Base-by-base conservation (phyloP, 2,113 vertebrate species). In the Bombycilla garrulus region DNA sequence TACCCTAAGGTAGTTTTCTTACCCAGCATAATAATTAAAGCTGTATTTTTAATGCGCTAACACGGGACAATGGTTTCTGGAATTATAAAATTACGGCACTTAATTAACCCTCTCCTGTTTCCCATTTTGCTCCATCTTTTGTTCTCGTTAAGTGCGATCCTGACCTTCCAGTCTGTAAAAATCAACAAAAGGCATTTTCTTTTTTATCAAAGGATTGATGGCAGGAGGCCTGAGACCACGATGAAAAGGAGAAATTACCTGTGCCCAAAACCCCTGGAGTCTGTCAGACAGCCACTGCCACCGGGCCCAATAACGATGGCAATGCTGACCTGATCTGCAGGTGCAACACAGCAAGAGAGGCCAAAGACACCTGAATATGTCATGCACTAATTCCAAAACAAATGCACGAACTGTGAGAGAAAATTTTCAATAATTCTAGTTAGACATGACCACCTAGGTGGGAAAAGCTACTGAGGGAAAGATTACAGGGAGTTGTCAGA, bases 121-220 rank as follows among this genome's bases (percentile, higher is more conserved):
- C 72, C 66, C 65, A 40, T 73, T 94, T 91, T 88, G 48, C 65
- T 95, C 61, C 48, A 23, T 38, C 74, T 79, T 93, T 85, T 93
- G 45, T n/a, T 85, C 66, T 96, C 73, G 86, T 89, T 96, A 95
- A 89, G 67, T 94, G 62, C 81, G 93, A 35, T 90, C 77, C 40
- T 97, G 95, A 97, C 91, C 71, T 97, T 97, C 96, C 38, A 65
- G 85, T 90, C 48, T 82, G 51, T 24, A 81, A 91, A 91, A 76
- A 86, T 71, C 92, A 96, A 85, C 90, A 96, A 67, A 47, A 94
- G 31, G 38, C 28, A 93, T 93, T 96, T 96, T 31, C 24, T 57
- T 96, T 93, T 96, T 95, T 95, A 97, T 94, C 95, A 95, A 96
- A 90, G 54, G 76, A 95, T 86, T 95, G 96, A 96, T 94, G 96